A percentile compares a stretch with the other conserved stretches of the same genome.
phyloP scores from a whole-genome alignment of 2,888 invertebrate genomes.

The Apomyelois bistriatella region DNA sequence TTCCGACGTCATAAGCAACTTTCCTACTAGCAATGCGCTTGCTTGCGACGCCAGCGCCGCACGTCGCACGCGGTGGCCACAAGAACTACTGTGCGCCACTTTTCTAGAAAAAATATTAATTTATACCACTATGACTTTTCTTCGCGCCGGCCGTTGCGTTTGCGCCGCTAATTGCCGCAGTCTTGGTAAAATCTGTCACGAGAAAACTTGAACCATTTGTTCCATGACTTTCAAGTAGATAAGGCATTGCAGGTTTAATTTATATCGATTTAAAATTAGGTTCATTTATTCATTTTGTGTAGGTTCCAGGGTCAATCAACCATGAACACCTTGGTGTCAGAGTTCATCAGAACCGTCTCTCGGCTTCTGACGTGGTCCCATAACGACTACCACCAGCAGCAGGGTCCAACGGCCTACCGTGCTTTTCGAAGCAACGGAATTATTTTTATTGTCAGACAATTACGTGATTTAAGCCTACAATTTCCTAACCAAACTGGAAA shows the following conservation, averaged over 20 bases:
- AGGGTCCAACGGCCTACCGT: too few species aligned
- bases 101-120: conserved; percentile 59
- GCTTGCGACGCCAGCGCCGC: conserved; percentile 41
- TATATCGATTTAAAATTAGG: not conserved
- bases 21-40: conserved; percentile 77
- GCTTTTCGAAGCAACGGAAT: too few species aligned
- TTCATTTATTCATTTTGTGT: too few species aligned
- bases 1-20: conserved; percentile 77
- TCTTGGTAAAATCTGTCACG: conserved; percentile 7
- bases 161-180: conserved; percentile 23
- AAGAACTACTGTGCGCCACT: conserved; percentile 60
- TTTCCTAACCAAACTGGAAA: too few species aligned
- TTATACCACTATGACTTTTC: conserved; percentile 56
- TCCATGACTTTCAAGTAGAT: conserved; percentile 2
- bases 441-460: too few species aligned
- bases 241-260: not conserved
- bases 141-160: conserved; percentile 44
- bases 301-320: too few species aligned
- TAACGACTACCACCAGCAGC: too few species aligned
- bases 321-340: too few species aligned
- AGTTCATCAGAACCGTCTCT: too few species aligned
- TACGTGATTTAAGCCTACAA: too few species aligned
- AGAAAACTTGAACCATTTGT: conserved; percentile 7
- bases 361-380: too few species aligned
- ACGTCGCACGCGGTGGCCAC: conserved; percentile 48